A percentile compares a stretch with the other conserved stretches of the same genome.
These are phyloP conservation scores for Struthidea cinerea DNA, from an alignment of 2,113 vertebrate genomes.

Conservation along the genomic window DNA sequence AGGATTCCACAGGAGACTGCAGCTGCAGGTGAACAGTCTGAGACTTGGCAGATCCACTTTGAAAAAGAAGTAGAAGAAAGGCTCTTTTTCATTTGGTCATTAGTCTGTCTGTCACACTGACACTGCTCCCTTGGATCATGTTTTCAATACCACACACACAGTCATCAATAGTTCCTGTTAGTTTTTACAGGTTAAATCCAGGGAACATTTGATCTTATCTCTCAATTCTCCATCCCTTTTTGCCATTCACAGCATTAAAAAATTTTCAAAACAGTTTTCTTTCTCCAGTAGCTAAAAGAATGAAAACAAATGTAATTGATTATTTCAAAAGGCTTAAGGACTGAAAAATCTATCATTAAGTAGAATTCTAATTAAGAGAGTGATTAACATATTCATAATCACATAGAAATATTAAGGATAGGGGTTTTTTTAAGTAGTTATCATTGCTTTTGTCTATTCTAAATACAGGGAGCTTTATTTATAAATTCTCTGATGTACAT, in stretches of 20 bases:
- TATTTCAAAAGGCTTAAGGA: constrained; percentile 19
- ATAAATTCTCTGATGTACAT: neutral
- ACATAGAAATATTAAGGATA: neutral
- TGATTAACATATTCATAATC: constrained; percentile 49
- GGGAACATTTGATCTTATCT: constrained; percentile 34
- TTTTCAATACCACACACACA: constrained; percentile 30
- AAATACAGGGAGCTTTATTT: neutral
- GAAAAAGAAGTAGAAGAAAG: neutral
- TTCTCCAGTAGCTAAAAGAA: neutral
- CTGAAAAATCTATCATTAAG: constrained; percentile 17
- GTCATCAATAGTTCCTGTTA: constrained; percentile 31
- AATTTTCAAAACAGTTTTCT: neutral
- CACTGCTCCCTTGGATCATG: neutral
- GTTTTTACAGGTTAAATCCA: constrained; percentile 38
- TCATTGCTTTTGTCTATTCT: neutral
- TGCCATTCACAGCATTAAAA: neutral
- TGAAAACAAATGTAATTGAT: constrained; percentile 42
- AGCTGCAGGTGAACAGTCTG: neutral
- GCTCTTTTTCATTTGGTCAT: neutral
- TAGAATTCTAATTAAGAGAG: constrained; percentile 42
- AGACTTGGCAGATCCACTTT: neutral
- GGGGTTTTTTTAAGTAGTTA: neutral
- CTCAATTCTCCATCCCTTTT: neutral
- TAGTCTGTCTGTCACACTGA: neutral
- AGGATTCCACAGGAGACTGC: neutral